Evolutionary conservation across 1,140 invertebrate species (phyloP), one percentile per base, ranked within the genome.

Genomic region (Drosophila willistoni): DNA sequence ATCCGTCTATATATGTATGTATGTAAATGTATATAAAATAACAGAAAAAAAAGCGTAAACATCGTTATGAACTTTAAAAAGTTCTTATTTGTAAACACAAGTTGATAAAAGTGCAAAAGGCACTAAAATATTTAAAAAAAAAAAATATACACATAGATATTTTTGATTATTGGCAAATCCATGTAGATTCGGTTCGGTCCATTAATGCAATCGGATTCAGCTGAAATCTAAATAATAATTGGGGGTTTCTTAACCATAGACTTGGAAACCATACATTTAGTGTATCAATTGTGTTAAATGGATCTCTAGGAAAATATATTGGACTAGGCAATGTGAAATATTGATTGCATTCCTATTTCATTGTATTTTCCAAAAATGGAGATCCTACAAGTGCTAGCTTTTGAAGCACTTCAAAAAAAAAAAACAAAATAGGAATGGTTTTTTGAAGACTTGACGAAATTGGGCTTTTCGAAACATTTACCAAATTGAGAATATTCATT

Each of bases 11-110:
- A 51, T 25, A 61, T 64, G 22, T 63, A 63, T 39, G 36, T 39
- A 13, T 39, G 36, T 61, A 68, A 55, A 62, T 67, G 57, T 44
- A 64, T 56, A 56, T 62, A 7, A 42, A 57, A n/a, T n/a, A n/a
- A n/a, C n/a, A n/a, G n/a, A n/a, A 25, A 41, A 33, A 34, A 10
- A 33, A 22, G 19, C 6, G 9, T 17, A 39, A 41, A 9, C 33
- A 4, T 4, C 14, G 14, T 47, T 47, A 17, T 47, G 44, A 47
- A 47, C 44, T 47, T 47, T 7, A 19, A 51, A 51, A 12, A 22
- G 44, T 22, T 51, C 44, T 51, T 22, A 47, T 17, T 19, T 47
- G 44, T 19, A 47, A 47, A 17, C 2, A 47, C 1, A 7, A 47
- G 7, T 47, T 47, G 6, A n/a, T n/a, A n/a, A 47, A 7, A 19